These are phyloP conservation scores for Acleris emargana DNA, from an alignment of 2,888 invertebrate species.

Conservation along the genomic window DNA sequence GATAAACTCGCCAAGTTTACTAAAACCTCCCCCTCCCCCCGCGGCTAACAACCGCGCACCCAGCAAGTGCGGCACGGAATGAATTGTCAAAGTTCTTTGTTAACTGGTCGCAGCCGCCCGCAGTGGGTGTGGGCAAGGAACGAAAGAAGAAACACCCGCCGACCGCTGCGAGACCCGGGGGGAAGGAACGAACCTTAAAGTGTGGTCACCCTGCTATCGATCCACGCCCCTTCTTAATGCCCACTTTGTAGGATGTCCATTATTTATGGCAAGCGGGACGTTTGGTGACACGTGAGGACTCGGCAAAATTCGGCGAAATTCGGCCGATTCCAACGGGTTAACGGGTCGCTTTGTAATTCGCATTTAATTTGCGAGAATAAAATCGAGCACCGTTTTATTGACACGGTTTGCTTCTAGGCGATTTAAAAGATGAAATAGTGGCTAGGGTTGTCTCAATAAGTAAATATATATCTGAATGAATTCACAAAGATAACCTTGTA, in stretches of 20 bases:
- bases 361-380: slow-evolving; percentile 27
- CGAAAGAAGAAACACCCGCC: slow-evolving; percentile 74
- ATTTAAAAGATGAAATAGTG: slow-evolving; percentile 14
- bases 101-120: slow-evolving; percentile 53
- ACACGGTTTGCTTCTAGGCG: slow-evolving; percentile 8
- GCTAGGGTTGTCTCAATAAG: slow-evolving; percentile 14
- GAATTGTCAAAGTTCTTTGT: slow-evolving; percentile 61
- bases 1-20: slow-evolving; percentile 55
- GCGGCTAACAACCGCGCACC: slow-evolving; percentile 39
- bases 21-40: slow-evolving; percentile 50
- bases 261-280: slow-evolving; percentile 70
- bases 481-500: too few relatives aligned
- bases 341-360: slow-evolving; percentile 34
- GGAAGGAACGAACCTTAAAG: slow-evolving; percentile 66
- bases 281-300: slow-evolving; percentile 29
- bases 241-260: slow-evolving; percentile 76
- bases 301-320: slow-evolving; percentile 29
- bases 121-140: slow-evolving; percentile 62
- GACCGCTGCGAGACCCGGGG: slow-evolving; percentile 56
- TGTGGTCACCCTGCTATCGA: slow-evolving; percentile 70
- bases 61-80: slow-evolving; percentile 48
- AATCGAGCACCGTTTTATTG: slow-evolving; percentile 30
- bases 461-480: too few relatives aligned
- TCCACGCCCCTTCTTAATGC: slow-evolving; percentile 73
- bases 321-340: slow-evolving; percentile 34